Percentiles rank a stretch among this genome's conserved stretches.
Evolutionary conservation across 2,113 vertebrate genomes (phyloP).

Genomic region (Sterrhoptilus dennistouni): DNA sequence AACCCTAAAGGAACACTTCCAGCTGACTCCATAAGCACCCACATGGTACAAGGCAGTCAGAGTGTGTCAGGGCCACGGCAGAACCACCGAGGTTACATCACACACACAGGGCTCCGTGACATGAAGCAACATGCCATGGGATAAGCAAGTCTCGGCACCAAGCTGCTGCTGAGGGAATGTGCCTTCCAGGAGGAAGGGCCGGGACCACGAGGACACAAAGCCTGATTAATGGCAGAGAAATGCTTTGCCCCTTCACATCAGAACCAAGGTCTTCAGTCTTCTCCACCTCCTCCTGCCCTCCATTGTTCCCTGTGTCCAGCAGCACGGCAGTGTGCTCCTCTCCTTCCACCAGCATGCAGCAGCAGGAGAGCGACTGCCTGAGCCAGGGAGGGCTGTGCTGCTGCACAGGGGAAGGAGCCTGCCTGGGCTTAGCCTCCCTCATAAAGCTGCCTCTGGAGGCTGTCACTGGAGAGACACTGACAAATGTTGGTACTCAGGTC

Average conservation of each 20-base stretch:
- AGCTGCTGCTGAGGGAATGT: neutral
- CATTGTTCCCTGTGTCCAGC: neutral
- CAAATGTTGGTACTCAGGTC: neutral
- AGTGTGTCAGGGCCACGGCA: neutral
- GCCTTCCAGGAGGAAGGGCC: neutral
- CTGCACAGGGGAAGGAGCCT: neutral
- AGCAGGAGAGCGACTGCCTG: fast-evolving
- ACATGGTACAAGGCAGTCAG: neutral
- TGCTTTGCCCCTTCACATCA: neutral
- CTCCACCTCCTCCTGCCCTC: neutral
- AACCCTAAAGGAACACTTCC: neutral
- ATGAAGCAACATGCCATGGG: neutral
- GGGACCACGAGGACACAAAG: neutral
- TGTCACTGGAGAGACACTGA: neutral
- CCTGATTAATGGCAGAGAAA: neutral
- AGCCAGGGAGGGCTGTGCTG: neutral
- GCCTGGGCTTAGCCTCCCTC: neutral
- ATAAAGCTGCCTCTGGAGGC: neutral
- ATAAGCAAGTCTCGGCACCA: neutral
- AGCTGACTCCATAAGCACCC: neutral
- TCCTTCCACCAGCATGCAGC: neutral
- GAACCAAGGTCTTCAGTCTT: neutral
- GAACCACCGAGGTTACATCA: fast-evolving
- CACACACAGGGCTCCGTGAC: fast-evolving
- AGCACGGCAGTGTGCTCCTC: neutral